phyloP scores from a whole-genome alignment of 2,888 invertebrate genomes.

The Drosophila gaucha region DNA sequence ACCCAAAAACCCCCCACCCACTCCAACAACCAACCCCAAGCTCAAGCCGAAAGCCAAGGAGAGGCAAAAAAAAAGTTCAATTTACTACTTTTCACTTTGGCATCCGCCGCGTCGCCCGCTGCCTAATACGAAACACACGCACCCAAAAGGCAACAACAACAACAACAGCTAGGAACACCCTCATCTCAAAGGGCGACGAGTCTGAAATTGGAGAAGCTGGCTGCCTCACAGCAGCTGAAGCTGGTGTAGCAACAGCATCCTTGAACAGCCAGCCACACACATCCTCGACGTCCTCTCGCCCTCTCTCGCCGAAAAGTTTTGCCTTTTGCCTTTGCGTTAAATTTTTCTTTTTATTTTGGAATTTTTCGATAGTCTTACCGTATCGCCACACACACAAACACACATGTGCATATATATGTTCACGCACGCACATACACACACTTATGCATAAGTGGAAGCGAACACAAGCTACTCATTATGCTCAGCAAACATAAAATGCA shows the following conservation, averaged over 20 bases:
- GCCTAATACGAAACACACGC: constrained; percentile 59
- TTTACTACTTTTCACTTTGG: constrained; percentile 82
- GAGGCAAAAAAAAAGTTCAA: constrained; percentile 71
- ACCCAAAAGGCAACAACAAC: constrained; percentile 35
- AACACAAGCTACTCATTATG: constrained; percentile 73
- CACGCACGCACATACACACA: constrained; percentile 25
- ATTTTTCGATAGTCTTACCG: constrained; percentile 75
- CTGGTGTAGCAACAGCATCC: constrained; percentile 39
- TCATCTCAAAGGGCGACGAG: constrained; percentile 48
- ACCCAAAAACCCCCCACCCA: not conserved
- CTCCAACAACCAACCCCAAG: constrained; percentile 7
- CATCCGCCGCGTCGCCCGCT: constrained; percentile 59
- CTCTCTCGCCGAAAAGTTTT: constrained; percentile 51
- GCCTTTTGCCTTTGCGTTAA: constrained; percentile 78
- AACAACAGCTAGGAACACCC: constrained; percentile 47
- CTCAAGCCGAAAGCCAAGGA: constrained; percentile 41
- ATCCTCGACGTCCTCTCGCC: constrained; percentile 19
- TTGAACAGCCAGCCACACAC: constrained; percentile 40
- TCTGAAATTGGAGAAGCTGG: constrained; percentile 76
- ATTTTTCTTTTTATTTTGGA: constrained; percentile 79
- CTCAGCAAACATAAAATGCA: not conserved
- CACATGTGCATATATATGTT: not conserved
- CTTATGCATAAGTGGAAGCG: constrained; percentile 55
- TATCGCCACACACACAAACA: constrained; percentile 41
- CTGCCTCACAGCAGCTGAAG: constrained; percentile 25